Percentiles rank a stretch among this genome's conserved stretches.
phyloP scores from a whole-genome alignment of 1,140 invertebrate genomes.

The Brachionus angularis region DNA sequence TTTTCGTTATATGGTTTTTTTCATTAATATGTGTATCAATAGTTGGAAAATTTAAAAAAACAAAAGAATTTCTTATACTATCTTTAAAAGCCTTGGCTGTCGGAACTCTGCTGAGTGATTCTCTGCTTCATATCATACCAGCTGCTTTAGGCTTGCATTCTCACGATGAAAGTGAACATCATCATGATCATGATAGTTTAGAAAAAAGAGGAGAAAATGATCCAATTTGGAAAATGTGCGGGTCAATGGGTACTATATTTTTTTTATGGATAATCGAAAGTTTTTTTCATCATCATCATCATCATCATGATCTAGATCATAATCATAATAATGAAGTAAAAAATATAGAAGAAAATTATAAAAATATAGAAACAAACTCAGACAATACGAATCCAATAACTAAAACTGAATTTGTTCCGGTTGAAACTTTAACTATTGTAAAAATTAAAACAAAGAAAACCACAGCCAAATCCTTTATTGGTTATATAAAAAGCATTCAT shows the following conservation, averaged over 20 bases:
- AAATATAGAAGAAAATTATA: background rate
- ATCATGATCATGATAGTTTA: constrained; percentile 2
- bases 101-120: constrained; percentile 9
- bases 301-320: background rate
- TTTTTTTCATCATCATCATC: constrained; percentile 40
- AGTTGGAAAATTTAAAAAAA: constrained; percentile 18
- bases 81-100: constrained; percentile 27
- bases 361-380: background rate
- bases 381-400: background rate
- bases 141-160: constrained; percentile 34
- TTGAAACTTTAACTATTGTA: background rate
- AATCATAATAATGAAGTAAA: background rate
- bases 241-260: background rate
- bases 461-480: background rate
- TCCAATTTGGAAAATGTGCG: constrained; percentile 31
- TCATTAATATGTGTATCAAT: constrained; percentile 25
- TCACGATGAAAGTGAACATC: background rate
- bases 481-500: constrained; percentile 45
- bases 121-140: constrained; percentile 36
- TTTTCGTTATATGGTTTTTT: constrained; percentile 27
- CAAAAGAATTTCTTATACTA: background rate
- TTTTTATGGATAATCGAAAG: background rate
- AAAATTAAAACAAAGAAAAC: constrained; percentile 11
- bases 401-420: background rate
- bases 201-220: background rate